Evolutionary conservation across 2,113 vertebrate species (phyloP).

Genomic region (Cariama cristata): DNA sequence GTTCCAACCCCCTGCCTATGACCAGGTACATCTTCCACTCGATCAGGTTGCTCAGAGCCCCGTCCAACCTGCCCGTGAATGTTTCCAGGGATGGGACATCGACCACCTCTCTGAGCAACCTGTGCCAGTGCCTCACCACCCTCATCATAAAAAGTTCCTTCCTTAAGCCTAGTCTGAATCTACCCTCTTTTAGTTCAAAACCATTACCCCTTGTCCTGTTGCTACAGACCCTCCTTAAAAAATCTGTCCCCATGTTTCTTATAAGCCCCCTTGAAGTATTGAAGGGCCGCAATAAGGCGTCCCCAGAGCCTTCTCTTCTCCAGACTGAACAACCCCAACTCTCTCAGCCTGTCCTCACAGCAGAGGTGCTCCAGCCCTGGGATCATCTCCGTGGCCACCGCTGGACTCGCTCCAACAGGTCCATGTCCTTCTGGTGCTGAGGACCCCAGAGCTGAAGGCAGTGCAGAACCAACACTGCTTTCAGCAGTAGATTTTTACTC

Average conservation of each 20-base stretch:
- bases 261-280: too few species aligned
- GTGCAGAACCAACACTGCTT: not conserved
- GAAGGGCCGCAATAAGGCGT: rapidly evolving
- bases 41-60: not conserved
- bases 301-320: not conserved
- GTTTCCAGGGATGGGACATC: too few species aligned
- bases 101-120: too few species aligned
- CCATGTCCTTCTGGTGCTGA: rapidly evolving
- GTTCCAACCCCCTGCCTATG: rapidly evolving
- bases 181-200: too few species aligned
- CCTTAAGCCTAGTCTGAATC: too few species aligned
- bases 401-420: rapidly evolving
- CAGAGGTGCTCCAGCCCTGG: not conserved
- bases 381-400: rapidly evolving
- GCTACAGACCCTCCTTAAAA: rapidly evolving
- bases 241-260: not conserved
- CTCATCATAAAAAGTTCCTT: too few species aligned
- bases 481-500: not conserved
- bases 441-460: not conserved
- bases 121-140: too few species aligned
- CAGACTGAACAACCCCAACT: not conserved
- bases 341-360: not conserved
- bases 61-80: not conserved
- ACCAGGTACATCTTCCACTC: not conserved
- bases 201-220: not conserved